A percentile compares a stretch with the other conserved stretches of the same genome.
Conservation (phyloP, 2,888 invertebrate species). For the Spicauda simplicius region DNA sequence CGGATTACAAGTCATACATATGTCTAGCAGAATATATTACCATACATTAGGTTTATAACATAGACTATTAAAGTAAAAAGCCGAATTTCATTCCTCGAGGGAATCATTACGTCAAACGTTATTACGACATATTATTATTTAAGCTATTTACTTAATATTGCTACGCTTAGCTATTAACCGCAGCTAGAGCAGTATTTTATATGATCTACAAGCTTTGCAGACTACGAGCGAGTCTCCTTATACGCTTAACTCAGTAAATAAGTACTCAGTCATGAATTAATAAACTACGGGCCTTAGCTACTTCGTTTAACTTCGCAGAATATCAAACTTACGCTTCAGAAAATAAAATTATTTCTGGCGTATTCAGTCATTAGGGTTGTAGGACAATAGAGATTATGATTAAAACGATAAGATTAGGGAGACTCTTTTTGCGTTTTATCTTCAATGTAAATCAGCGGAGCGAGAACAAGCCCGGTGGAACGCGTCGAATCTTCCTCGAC, state of each 20-base stretch:
- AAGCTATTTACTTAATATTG: neutral
- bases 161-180: neutral
- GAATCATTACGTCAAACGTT: too few species aligned
- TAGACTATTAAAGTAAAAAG: too few species aligned
- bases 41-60: too few species aligned
- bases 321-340: neutral
- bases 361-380: slow-evolving; percentile 25
- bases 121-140: neutral
- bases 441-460: slow-evolving; percentile 22
- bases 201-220: neutral
- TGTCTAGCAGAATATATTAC: too few species aligned
- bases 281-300: neutral
- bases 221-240: neutral
- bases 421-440: slow-evolving; percentile 23
- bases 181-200: neutral
- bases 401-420: slow-evolving; percentile 20
- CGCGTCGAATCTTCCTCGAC: slow-evolving; percentile 16
- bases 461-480: slow-evolving; percentile 15
- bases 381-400: slow-evolving; percentile 23
- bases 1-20: too few species aligned
- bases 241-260: neutral
- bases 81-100: too few species aligned
- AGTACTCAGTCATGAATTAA: neutral
- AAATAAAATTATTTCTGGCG: slow-evolving; percentile 7
- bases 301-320: slow-evolving; percentile 24